Evolutionary conservation across 2,113 vertebrate genomes (phyloP), one percentile per base, ranked within the genome.

Genomic region (Argyrosomus japonicus): DNA sequence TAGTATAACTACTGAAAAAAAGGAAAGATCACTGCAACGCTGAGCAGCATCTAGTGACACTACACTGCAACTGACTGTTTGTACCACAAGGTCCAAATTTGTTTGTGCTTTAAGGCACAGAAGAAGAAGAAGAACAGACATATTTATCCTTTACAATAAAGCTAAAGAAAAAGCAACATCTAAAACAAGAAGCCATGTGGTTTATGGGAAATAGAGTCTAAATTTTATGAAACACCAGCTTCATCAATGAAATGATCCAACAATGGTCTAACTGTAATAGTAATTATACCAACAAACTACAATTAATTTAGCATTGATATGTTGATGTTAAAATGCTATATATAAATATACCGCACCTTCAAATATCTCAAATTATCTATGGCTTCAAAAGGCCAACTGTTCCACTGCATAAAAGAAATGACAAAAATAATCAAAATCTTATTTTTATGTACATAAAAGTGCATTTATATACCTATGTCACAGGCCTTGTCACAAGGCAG

Each of bases 361-460:
- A 53, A 47, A 9, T 58, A 54, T 67, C 40, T 85, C 68, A 84
- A 88, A 80, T 74, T 23, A 81, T 77, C 50, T 83, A 19, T 77
- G 83, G 79, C 64, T 76, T 58, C n/a, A 82, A 85, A 82, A 63
- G 58, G 75, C 71, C 79, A 74, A 77, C 78, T 87, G 32, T 60
- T 85, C 58, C 67, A 89, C 79, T 82, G 79, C 79, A 78, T 87
- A 83, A 92, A 90, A 88, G 11, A 89, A 90, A 91, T 47, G 58
- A 89, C 74, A 87, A 89, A 93, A 89, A 90, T 29, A 77, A 92
- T 77, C 27, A 45, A 68, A 65, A 19, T 75, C 23, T 68, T 76
- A 47, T 89, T 82, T 40, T 57, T 94, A 91, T 92, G 83, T 94
- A 93, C 88, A 93, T 89, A 82, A 93, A 94, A 94, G 94, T 95